These are phyloP conservation scores for Notothenia rossii DNA, from an alignment of 2,113 vertebrate genomes.

Conservation along the genomic window DNA sequence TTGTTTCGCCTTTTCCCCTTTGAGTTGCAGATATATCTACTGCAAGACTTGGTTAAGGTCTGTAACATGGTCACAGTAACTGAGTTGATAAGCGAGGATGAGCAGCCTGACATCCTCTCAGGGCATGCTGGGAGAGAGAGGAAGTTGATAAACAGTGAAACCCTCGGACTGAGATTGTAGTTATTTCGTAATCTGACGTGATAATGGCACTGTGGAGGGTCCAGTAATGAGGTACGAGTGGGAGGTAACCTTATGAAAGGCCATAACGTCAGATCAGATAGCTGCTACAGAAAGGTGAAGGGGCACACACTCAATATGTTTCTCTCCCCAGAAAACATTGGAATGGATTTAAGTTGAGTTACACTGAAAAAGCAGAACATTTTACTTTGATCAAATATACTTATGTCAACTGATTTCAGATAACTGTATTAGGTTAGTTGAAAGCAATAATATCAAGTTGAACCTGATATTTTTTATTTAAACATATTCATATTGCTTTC, in stretches of 20 bases:
- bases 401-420: no score
- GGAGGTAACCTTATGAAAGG: conserved; percentile 67
- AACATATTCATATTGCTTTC: no score
- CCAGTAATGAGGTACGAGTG: conserved; percentile 61
- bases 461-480: no score
- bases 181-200: conserved; percentile 68
- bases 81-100: conserved; percentile 31
- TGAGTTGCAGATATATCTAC: no score
- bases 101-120: not conserved
- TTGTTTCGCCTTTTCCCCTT: not conserved
- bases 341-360: conserved; percentile 1
- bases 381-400: no score
- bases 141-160: conserved; percentile 49
- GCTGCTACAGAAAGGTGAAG: conserved; percentile 26
- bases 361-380: no score
- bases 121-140: conserved; percentile 14
- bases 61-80: conserved; percentile 18
- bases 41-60: conserved; percentile 14
- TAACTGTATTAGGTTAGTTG: no score
- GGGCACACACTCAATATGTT: conserved; percentile 18
- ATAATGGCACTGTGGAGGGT: conserved; percentile 57
- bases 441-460: no score
- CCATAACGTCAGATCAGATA: conserved; percentile 64
- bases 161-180: conserved; percentile 43
- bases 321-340: conserved; percentile 28